Base-by-base conservation (phyloP, 2,797 vertebrate genomes). In the Aeoliscus strigatus region DNA sequence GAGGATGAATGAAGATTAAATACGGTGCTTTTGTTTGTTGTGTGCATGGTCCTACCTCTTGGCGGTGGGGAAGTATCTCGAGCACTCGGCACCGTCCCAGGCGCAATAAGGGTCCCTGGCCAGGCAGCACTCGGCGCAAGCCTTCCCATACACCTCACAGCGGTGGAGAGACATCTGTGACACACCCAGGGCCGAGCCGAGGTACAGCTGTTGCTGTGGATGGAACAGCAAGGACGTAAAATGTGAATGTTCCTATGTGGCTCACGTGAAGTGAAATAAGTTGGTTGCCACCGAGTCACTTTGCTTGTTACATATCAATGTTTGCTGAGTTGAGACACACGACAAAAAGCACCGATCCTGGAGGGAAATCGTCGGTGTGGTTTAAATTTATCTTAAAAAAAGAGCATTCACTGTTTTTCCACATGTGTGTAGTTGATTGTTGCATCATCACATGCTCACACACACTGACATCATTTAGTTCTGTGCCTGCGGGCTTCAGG, bases 101-200 rank as follows among this genome's bases (percentile, higher is more conserved):
- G 96, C 96, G 9, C 96, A 99, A 54, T 99, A 99, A 3, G 96
- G 95, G 75, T 99, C 96, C 33, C 94, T 84, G 7, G 96, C 95
- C 26, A 99, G 90, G 75, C 96, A 99, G 70, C 96, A 99, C 75
- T 99, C 96, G 0, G 95, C 96, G 14, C 96, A 99, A 14, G 96
- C 96, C 79, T 94, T 94, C 58, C 96, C 96, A 24, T 99, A 99
- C 50, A 97, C 83, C 47, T 95, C 93, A 2, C 96, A 99, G 16
- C 96, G 93, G 79, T 99, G 96, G 27, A 99, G 62, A n/a, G 96
- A 91, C 69, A 98, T 92, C 87, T 98, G 96, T 15, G 94, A 93
- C 23, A 98, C 85, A 0, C 96, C 95, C 9, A 90, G 75, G 1
- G 82, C 70, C 0, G 96, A 98, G 66, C 96, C 96, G 14, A 97